These are phyloP conservation scores for Otis tarda DNA, from an alignment of 2,113 vertebrate species.

Conservation along the genomic window DNA sequence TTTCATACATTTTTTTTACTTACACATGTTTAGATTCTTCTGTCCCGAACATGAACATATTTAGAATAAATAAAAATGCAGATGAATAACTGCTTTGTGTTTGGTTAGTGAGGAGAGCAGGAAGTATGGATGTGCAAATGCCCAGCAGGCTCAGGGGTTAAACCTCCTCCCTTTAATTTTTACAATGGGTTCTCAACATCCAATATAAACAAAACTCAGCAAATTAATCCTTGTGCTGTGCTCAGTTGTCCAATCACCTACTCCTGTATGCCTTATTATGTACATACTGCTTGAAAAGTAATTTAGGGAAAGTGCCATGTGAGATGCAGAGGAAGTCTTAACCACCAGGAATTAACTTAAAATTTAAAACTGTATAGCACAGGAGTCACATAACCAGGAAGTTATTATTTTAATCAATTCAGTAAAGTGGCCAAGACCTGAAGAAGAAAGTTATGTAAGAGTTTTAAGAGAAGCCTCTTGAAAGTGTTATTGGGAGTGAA, in stretches of 20 bases:
- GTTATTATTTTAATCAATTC: constrained; percentile 17
- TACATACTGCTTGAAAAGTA: background rate
- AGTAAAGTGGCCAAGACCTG: background rate
- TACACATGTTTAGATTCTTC: background rate
- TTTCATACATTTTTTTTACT: background rate
- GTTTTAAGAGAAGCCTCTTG: background rate
- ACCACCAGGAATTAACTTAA: constrained; percentile 17
- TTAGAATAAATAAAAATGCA: constrained; percentile 54
- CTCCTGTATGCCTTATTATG: background rate
- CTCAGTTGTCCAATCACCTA: background rate
- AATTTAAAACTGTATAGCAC: background rate
- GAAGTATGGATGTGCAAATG: constrained; percentile 42
- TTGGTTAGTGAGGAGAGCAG: constrained; percentile 14
- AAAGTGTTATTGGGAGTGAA: background rate
- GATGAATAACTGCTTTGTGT: constrained; percentile 31
- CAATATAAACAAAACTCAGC: constrained; percentile 32
- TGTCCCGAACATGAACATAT: constrained; percentile 5
- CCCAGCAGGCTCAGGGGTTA: constrained; percentile 32
- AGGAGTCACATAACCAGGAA: background rate
- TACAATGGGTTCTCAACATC: background rate
- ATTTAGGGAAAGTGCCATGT: background rate
- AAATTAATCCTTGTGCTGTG: constrained; percentile 36
- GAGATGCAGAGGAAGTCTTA: background rate
- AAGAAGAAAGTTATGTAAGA: background rate
- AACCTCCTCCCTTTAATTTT: constrained; percentile 35